phyloP scores from a whole-genome alignment of 2,113 vertebrate genomes.

The Rhinolophus sinicus region DNA sequence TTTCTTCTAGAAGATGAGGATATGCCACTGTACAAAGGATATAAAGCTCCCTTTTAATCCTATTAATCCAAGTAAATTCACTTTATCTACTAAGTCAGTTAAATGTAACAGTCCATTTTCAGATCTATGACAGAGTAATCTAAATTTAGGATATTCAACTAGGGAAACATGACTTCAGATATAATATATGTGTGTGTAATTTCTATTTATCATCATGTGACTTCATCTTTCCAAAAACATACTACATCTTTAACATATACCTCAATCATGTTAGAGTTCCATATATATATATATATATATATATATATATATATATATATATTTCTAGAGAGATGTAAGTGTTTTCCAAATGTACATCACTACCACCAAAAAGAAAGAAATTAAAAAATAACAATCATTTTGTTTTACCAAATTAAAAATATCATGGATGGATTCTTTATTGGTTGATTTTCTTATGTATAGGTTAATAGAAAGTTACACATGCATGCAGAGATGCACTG shows the following conservation, averaged over 20 bases:
- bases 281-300: not conserved
- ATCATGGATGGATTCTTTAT: not conserved
- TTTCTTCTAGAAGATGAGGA: constrained; percentile 51
- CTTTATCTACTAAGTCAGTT: constrained; percentile 39
- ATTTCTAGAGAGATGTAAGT: not conserved
- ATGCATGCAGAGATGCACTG: not conserved
- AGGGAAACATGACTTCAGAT: not conserved
- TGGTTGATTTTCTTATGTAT: not conserved
- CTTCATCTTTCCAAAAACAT: not conserved
- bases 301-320: too few relatives aligned
- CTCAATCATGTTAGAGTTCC: not conserved
- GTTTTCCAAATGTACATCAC: not conserved
- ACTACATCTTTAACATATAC: not conserved
- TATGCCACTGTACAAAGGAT: not conserved
- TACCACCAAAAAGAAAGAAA: not conserved
- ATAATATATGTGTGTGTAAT: not conserved
- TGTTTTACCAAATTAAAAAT: not conserved
- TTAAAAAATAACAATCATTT: not conserved
- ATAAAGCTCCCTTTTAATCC: constrained; percentile 34
- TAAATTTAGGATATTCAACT: not conserved
- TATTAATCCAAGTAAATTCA: constrained; percentile 45
- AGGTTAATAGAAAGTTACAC: not conserved
- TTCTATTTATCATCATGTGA: not conserved
- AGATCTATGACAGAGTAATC: not conserved
- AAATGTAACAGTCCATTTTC: constrained; percentile 13